phyloP scores from a whole-genome alignment of 2,797 vertebrate genomes.

The Diglossa cyanea region DNA sequence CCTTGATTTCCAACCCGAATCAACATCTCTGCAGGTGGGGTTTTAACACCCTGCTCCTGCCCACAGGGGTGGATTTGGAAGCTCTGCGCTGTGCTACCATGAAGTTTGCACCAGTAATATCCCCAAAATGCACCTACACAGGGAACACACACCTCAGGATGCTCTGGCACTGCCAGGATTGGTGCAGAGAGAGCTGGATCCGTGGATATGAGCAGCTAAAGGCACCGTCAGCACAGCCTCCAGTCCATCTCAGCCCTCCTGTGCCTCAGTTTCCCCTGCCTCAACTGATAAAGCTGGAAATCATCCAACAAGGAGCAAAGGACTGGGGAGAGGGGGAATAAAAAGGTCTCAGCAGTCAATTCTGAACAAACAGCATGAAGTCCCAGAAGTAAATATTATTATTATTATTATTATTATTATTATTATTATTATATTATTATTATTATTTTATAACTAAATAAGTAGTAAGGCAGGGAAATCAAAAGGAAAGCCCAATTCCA shows the following conservation, averaged over 20 bases:
- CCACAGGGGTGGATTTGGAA: not conserved
- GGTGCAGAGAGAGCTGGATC: not conserved
- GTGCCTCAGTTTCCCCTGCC: not conserved
- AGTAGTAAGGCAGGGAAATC: rapidly evolving
- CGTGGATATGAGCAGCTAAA: not conserved
- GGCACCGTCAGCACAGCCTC: rapidly evolving
- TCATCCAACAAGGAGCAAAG: rapidly evolving
- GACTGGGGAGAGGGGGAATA: not conserved
- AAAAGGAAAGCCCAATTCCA: not conserved
- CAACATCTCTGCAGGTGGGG: not conserved
- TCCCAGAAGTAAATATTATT: not conserved
- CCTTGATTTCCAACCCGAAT: not conserved
- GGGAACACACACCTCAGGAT: rapidly evolving
- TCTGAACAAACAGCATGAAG: not conserved
- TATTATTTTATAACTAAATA: too few species aligned
- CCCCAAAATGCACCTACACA: not conserved
- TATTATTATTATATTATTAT: not conserved
- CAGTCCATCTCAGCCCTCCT: rapidly evolving
- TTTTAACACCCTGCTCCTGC: not conserved
- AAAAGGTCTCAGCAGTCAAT: not conserved
- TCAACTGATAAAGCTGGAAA: not conserved
- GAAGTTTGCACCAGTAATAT: rapidly evolving
- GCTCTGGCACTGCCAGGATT: not conserved
- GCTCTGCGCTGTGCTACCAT: rapidly evolving
- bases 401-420: not conserved